Conservation (phyloP, 2,113 vertebrate species). For the Nesoenas mayeri region DNA sequence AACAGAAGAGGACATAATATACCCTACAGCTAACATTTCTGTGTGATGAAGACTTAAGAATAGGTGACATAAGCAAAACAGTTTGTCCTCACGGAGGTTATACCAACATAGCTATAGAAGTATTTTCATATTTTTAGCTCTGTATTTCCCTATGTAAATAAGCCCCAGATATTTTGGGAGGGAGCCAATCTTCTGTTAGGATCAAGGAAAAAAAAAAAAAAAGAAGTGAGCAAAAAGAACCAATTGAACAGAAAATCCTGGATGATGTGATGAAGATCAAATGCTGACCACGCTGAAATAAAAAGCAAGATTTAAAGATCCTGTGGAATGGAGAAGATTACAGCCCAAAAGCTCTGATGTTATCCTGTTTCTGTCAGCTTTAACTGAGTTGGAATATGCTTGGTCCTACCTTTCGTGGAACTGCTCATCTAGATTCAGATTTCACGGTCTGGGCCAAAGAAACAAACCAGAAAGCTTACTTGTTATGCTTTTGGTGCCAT, state of each 20-base stretch:
- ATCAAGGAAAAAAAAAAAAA: not conserved
- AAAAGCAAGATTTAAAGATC: not conserved
- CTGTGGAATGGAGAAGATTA: not conserved
- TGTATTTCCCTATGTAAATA: not conserved
- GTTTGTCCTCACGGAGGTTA: not conserved
- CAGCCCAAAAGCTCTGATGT: not conserved
- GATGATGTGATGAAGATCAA: not conserved
- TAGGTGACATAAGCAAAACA: not conserved
- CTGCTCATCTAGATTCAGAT: not conserved
- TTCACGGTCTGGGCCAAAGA: not conserved
- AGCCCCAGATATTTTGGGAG: not conserved
- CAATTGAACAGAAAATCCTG: not conserved
- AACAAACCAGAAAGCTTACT: not conserved
- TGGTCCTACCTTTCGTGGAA: not conserved
- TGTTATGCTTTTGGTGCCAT: not conserved
- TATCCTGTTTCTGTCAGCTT: not conserved
- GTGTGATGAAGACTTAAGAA: not conserved
- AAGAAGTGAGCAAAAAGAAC: not conserved
- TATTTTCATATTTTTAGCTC: not conserved
- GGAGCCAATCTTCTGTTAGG: not conserved
- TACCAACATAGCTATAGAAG: not conserved
- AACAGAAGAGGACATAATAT: not conserved
- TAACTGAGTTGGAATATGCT: not conserved
- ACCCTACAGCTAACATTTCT: not conserved
- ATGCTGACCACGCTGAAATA: not conserved